Conservation (phyloP, 2,797 vertebrate species). For the Amblyraja radiata region DNA sequence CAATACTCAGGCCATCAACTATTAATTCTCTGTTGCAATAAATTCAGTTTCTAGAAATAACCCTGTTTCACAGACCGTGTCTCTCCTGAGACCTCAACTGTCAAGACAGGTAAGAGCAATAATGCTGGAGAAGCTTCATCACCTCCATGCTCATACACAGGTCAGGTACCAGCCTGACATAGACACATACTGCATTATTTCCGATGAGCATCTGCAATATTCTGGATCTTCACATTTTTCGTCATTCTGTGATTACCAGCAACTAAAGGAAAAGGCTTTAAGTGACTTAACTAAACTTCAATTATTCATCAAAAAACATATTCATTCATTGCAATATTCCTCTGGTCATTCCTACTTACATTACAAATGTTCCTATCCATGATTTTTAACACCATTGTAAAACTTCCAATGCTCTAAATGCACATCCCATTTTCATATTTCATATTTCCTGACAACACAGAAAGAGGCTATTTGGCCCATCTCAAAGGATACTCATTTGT, state of each 20-base stretch:
- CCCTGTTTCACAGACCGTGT: background rate
- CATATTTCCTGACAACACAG: too few species aligned
- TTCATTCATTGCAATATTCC: background rate
- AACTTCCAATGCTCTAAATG: background rate
- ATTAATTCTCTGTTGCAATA: background rate
- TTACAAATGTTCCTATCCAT: background rate
- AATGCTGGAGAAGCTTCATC: background rate
- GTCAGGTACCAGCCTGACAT: background rate
- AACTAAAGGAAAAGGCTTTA: background rate
- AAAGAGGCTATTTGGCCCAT: too few species aligned
- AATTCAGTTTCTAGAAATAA: background rate
- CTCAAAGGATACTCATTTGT: too few species aligned
- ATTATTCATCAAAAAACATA: background rate
- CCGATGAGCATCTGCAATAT: background rate
- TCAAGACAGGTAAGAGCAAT: background rate
- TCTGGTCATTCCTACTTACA: background rate
- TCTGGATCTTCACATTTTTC: too few species aligned
- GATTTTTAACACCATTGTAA: background rate
- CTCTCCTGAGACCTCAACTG: too few species aligned
- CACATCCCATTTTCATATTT: background rate
- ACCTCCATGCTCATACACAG: background rate
- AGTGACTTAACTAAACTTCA: background rate
- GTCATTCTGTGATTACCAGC: background rate
- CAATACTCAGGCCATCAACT: background rate
- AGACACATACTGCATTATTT: background rate